These are phyloP conservation scores for Palythoa grandis DNA, from an alignment of 92 coral and sea anemone species.

Conservation along the genomic window DNA sequence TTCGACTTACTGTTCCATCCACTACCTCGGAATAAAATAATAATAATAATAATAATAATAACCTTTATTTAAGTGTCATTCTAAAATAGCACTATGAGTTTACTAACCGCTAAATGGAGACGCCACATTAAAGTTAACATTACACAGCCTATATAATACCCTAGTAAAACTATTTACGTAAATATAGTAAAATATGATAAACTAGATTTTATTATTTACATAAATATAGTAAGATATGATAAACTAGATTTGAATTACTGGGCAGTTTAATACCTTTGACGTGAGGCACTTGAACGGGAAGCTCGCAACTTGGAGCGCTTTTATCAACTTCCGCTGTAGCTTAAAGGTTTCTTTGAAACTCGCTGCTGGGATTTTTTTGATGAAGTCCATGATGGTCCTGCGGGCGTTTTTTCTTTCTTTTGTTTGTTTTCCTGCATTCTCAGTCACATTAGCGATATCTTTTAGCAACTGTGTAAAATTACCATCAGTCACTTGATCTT, in stretches of 20 bases:
- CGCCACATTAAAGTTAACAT: too few species aligned
- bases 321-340: not conserved
- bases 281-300: constrained; percentile 9
- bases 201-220: too few species aligned
- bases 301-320: not conserved
- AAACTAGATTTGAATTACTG: not conserved
- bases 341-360: not conserved
- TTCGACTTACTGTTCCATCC: too few species aligned
- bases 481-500: not conserved
- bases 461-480: not conserved
- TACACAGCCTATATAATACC: too few species aligned
- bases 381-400: not conserved
- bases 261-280: not conserved
- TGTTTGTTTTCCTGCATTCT: constrained; percentile 14
- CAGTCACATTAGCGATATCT: constrained; percentile 16
- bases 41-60: too few species aligned
- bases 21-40: too few species aligned
- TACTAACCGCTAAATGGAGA: too few species aligned
- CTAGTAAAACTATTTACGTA: too few species aligned
- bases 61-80: too few species aligned
- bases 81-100: too few species aligned
- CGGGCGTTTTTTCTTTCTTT: not conserved
- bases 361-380: not conserved
- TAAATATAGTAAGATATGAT: too few species aligned
- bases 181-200: too few species aligned